Percentiles rank a stretch among this genome's conserved stretches.
Evolutionary conservation across 2,797 vertebrate species (phyloP).

Genomic region (Scleropages formosus): DNA sequence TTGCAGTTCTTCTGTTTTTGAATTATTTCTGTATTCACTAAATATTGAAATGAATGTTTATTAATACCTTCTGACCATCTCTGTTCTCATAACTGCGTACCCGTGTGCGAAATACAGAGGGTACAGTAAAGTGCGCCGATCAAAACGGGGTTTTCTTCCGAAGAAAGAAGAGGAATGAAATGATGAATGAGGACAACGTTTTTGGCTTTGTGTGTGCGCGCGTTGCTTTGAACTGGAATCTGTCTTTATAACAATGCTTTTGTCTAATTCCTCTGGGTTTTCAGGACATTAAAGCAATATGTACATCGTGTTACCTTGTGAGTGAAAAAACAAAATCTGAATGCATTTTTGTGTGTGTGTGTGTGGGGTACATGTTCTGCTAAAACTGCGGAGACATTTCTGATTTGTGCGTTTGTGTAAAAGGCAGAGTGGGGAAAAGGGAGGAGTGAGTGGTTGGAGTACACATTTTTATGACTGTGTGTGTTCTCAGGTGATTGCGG

Average conservation of each 20-base stretch:
- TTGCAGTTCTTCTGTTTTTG: slow-evolving; percentile 44
- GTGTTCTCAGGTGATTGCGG: slow-evolving; percentile 78
- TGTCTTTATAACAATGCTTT: slow-evolving; percentile 24
- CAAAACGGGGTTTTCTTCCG: slow-evolving; percentile 15
- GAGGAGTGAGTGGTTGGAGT: background rate
- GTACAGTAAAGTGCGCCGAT: slow-evolving; percentile 15
- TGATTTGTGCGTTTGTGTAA: background rate
- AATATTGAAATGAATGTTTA: slow-evolving; percentile 53
- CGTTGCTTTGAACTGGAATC: slow-evolving; percentile 30
- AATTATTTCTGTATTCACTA: slow-evolving; percentile 54
- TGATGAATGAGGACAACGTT: slow-evolving; percentile 29
- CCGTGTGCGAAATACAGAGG: slow-evolving; percentile 30
- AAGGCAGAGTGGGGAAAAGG: no score
- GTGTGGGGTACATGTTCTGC: slow-evolving; percentile 28
- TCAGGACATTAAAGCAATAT: slow-evolving; percentile 30
- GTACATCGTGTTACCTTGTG: slow-evolving; percentile 9
- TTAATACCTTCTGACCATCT: slow-evolving; percentile 10
- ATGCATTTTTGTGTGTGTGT: background rate
- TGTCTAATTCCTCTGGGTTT: slow-evolving; percentile 15
- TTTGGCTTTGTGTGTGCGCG: slow-evolving; percentile 21
- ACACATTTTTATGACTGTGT: background rate
- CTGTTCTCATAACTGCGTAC: slow-evolving; percentile 35
- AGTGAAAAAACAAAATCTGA: slow-evolving; percentile 7
- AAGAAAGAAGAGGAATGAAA: slow-evolving; percentile 9
- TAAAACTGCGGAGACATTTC: background rate